A percentile compares a stretch with the other conserved stretches of the same genome.
Conservation (phyloP, 1,140 invertebrate genomes). For the Scylla paramamosain region DNA sequence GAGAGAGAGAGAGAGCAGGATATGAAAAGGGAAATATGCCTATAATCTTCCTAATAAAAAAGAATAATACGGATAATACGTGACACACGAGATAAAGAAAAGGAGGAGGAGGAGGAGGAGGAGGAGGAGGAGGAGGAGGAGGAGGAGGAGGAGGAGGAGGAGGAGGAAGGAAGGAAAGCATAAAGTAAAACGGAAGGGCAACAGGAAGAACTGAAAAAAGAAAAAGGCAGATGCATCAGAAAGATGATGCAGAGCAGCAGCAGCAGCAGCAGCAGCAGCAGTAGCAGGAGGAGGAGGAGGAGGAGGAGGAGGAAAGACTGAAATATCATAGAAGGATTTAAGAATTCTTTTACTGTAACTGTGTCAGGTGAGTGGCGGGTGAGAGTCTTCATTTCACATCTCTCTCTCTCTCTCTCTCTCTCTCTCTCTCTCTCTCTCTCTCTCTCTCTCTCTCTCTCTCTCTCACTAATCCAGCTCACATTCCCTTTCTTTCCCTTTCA, state of each 20-base stretch:
- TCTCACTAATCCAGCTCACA: neutral
- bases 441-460: neutral
- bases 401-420: slow-evolving; percentile 20
- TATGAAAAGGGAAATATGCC: neutral
- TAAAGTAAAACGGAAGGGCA: no score
- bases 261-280: neutral
- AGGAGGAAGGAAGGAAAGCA: neutral
- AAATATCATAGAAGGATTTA: neutral
- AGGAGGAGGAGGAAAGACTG: no score
- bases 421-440: slow-evolving; percentile 12
- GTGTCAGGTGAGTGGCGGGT: neutral
- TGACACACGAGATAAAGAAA: no score
- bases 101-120: slow-evolving; percentile 9
- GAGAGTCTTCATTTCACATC: neutral
- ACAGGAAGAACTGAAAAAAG: no score
- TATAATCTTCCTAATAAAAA: no score
- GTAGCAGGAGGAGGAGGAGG: neutral
- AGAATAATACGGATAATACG: no score
- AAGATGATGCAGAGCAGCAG: neutral
- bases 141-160: slow-evolving; percentile 11
- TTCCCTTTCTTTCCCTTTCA: no score
- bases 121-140: slow-evolving; percentile 17
- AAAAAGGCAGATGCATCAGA: no score
- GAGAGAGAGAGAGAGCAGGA: neutral
- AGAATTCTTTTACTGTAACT: neutral